A percentile compares a stretch with the other conserved stretches of the same genome.
phyloP scores from a whole-genome alignment of 2,888 invertebrate species.

The Athalia rosae region DNA sequence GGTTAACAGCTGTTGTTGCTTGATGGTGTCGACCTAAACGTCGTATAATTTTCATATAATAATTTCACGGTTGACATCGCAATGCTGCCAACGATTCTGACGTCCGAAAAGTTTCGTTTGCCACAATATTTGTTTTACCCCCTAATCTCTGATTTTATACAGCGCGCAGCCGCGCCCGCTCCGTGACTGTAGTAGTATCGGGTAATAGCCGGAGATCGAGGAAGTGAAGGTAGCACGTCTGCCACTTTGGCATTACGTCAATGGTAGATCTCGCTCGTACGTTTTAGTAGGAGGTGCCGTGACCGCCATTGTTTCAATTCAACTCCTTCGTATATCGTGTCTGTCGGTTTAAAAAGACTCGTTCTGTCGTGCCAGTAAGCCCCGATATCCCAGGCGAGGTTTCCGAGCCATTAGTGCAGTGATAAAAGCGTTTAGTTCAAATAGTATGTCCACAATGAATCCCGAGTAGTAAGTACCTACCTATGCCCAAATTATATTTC shows the following conservation, averaged over 20 bases:
- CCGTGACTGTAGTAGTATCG: constrained; percentile 25
- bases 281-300: constrained; percentile 67
- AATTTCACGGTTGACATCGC: too few relatives aligned
- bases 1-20: too few relatives aligned
- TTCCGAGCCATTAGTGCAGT: constrained; percentile 15
- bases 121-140: too few relatives aligned
- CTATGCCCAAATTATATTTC: not conserved
- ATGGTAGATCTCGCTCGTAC: constrained; percentile 64
- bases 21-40: too few relatives aligned
- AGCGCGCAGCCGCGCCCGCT: not conserved
- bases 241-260: constrained; percentile 70
- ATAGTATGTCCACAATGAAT: constrained; percentile 74
- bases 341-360: not conserved
- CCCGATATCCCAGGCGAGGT: not conserved
- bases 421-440: constrained; percentile 52
- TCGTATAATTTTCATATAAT: too few relatives aligned
- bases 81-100: too few relatives aligned
- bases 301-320: constrained; percentile 69
- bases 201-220: constrained; percentile 50
- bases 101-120: too few relatives aligned
- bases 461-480: constrained; percentile 74
- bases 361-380: not conserved
- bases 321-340: constrained; percentile 48
- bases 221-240: constrained; percentile 60
- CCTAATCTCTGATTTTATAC: too few relatives aligned